Evolutionary conservation across 2,113 vertebrate genomes (phyloP), one percentile per base, ranked within the genome.

Genomic region (Petroica traversi): DNA sequence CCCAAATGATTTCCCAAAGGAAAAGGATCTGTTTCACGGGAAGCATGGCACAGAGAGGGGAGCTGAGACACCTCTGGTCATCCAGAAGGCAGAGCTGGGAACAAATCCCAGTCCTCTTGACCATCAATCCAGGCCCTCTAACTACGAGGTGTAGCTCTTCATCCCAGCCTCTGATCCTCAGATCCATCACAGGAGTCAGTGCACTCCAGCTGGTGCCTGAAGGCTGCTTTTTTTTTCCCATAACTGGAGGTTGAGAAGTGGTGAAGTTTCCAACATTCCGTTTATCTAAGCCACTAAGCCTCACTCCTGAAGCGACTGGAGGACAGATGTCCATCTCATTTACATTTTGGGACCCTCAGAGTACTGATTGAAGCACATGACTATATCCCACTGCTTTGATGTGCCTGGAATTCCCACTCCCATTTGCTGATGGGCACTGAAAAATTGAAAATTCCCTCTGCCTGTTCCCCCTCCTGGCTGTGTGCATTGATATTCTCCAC

Each of bases 401-500:
- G 19, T 15, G 34, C 11, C 11, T 5, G 0, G 13, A 87, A 83
- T 31, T 64, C 49, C 41, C 36, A 14, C 31, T n/a, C 4, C 1
- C 11, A 4, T 63, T 86, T 71, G 16, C 69, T 67, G 36, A 16
- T 46, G 58, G 43, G 25, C 49, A 49, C 34, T 40, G 63, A 79
- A 89, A 80, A 84, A 36, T 31, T 34, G 22, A 59, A 82, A 82
- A 31, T 83, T 83, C 29, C 57, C 58, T 75, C 45, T 79, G 34
- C 34, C 33, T 3, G 0, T 26, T 94, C 54, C 28, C 31, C 34
- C 28, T 82, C 57, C 78, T 23, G 64, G 20, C 58, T 91, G 54
- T 11, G 6, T 45, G 55, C 95, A 96, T 96, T 97, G 92, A 59
- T 89, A 96, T 97, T 96, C 97, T 68, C 74, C 78, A 69, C 96